Percentiles rank a stretch among this genome's conserved stretches.
These are phyloP conservation scores for Esox niger DNA, from an alignment of 2,113 vertebrate genomes.

Conservation along the genomic window DNA sequence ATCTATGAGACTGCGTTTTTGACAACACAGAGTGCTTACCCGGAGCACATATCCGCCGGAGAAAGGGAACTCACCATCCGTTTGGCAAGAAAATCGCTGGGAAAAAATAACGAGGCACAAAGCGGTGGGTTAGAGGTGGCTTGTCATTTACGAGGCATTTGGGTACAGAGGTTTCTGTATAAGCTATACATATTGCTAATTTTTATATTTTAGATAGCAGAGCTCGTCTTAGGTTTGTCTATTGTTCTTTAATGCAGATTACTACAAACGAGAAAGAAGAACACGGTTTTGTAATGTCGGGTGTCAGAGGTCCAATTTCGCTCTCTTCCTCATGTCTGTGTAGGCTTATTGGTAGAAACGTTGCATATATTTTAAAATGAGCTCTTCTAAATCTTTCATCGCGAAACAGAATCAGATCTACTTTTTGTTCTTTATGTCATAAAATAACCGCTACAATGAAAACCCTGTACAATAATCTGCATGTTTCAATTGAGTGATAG, in stretches of 20 bases:
- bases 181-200: constrained; percentile 1
- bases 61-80: constrained; percentile 68
- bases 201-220: background rate
- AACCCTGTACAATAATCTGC: no score
- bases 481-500: no score
- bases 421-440: no score
- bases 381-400: no score
- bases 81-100: constrained; percentile 57
- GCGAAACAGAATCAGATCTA: no score
- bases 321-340: no score
- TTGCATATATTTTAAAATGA: no score
- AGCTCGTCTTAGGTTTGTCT: background rate
- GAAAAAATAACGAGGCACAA: constrained; percentile 71
- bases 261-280: background rate
- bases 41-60: constrained; percentile 61
- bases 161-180: constrained; percentile 42
- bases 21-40: constrained; percentile 71
- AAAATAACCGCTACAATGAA: no score
- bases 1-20: constrained; percentile 66
- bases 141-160: constrained; percentile 66
- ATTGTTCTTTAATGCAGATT: background rate
- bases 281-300: constrained; percentile 1
- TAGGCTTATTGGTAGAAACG: no score
- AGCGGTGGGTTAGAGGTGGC: constrained; percentile 78
- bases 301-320: constrained; percentile 27